phyloP scores from a whole-genome alignment of 2,888 invertebrate genomes.

The Dichetophora obliterata region DNA sequence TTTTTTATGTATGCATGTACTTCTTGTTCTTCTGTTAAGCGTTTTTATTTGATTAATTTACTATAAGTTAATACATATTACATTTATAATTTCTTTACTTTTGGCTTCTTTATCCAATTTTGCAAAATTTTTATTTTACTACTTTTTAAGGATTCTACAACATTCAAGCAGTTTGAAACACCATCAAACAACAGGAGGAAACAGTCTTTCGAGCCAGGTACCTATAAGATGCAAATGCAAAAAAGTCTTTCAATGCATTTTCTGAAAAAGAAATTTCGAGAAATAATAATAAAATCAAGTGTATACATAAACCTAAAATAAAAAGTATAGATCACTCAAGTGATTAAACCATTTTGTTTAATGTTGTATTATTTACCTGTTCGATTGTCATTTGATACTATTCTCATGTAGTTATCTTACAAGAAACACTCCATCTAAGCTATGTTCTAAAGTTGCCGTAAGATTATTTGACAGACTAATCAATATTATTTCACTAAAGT shows the following conservation, averaged over 20 bases:
- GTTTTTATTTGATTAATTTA: slow-evolving; percentile 12
- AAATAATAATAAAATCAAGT: slow-evolving; percentile 27
- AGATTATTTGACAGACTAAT: no score
- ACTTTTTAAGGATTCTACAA: slow-evolving; percentile 32
- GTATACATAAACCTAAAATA: slow-evolving; percentile 1
- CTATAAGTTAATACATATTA: slow-evolving; percentile 20
- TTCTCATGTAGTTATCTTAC: neutral
- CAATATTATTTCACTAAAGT: neutral
- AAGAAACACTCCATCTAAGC: neutral
- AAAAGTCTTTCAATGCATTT: slow-evolving; percentile 48
- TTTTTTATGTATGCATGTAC: slow-evolving; percentile 1
- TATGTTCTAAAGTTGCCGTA: no score
- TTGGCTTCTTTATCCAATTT: slow-evolving; percentile 1
- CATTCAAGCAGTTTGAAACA: slow-evolving; percentile 68
- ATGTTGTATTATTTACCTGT: slow-evolving; percentile 2
- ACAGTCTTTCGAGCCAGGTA: slow-evolving; percentile 71
- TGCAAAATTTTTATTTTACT: slow-evolving; percentile 12
- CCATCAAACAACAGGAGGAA: slow-evolving; percentile 70
- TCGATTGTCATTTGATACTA: neutral
- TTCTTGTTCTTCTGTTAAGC: neutral
- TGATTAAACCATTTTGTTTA: no score
- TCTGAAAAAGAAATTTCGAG: slow-evolving; percentile 40
- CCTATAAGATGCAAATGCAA: slow-evolving; percentile 58
- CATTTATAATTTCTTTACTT: neutral
- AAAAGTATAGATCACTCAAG: neutral